These are phyloP conservation scores for Ciconia stormi DNA, from an alignment of 2,113 vertebrate species.

Conservation along the genomic window DNA sequence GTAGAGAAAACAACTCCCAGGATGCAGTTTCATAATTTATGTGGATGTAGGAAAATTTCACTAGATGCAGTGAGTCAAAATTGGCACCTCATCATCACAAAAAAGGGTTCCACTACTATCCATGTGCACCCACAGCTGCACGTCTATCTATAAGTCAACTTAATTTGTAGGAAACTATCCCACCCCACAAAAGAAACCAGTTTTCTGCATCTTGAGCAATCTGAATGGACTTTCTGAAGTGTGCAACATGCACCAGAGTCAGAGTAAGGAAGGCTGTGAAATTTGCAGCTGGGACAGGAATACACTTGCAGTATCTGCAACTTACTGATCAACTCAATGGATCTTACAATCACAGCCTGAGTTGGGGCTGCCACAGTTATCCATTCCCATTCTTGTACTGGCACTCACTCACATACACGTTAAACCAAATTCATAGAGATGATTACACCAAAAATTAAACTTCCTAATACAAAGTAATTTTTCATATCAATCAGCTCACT, in stretches of 20 bases:
- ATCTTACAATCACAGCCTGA: not conserved
- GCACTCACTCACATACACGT: not conserved
- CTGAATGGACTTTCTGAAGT: not conserved
- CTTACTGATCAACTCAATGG: rapidly evolving
- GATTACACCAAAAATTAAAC: not conserved
- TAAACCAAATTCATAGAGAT: not conserved
- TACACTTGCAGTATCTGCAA: not conserved
- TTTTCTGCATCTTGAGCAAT: not conserved
- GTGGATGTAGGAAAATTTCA: not conserved
- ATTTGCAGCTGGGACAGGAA: not conserved
- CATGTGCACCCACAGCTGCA: not conserved
- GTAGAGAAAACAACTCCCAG: not conserved
- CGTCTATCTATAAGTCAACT: not conserved
- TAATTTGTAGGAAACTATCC: not conserved
- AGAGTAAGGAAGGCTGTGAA: not conserved
- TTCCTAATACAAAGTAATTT: not conserved
- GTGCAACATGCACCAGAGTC: not conserved
- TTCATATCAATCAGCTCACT: not conserved
- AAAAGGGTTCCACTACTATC: not conserved
- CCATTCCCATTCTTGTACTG: not conserved
- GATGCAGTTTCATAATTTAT: not conserved
- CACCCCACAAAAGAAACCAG: not conserved
- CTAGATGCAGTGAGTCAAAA: not conserved
- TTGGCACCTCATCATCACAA: not conserved
- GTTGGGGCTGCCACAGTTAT: not conserved